These are phyloP conservation scores for Caenorhabditis sulstoni DNA, from an alignment of 2,888 invertebrate genomes.

Conservation along the genomic window DNA sequence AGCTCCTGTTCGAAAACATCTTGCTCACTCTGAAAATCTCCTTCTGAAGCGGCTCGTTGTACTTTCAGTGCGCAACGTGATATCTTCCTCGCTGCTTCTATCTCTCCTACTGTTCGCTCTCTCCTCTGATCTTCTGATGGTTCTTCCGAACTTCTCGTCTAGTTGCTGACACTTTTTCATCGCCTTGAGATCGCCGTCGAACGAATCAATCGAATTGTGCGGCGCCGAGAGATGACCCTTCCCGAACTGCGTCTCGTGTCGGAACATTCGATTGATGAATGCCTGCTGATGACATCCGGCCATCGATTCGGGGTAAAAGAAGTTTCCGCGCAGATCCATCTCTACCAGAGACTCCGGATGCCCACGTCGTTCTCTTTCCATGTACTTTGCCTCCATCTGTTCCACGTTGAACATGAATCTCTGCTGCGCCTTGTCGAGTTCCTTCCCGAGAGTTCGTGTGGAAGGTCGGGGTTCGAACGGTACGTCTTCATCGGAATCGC, in stretches of 20 bases:
- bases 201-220: constrained; percentile 32
- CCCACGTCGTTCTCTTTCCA: constrained; percentile 10
- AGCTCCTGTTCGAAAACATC: neutral
- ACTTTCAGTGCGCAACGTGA: neutral
- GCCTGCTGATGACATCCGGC: constrained; percentile 24
- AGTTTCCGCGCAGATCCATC: constrained; percentile 38
- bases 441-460: neutral
- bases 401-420: constrained; percentile 39
- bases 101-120: neutral
- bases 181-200: constrained; percentile 30
- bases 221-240: constrained; percentile 48
- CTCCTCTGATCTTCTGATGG: neutral
- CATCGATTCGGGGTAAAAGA: constrained; percentile 47
- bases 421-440: constrained; percentile 28
- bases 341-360: constrained; percentile 38
- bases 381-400: constrained; percentile 31
- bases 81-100: neutral
- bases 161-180: constrained; percentile 19
- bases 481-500: constrained; percentile 5
- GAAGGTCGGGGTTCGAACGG: constrained; percentile 7
- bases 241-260: constrained; percentile 25
- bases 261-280: constrained; percentile 34
- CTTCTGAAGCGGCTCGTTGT: neutral
- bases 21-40: neutral
- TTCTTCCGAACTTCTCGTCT: constrained; percentile 32